A percentile compares a stretch with the other conserved stretches of the same genome.
These are phyloP conservation scores for Alosa sapidissima DNA, from an alignment of 2,797 vertebrate species.

Conservation along the genomic window DNA sequence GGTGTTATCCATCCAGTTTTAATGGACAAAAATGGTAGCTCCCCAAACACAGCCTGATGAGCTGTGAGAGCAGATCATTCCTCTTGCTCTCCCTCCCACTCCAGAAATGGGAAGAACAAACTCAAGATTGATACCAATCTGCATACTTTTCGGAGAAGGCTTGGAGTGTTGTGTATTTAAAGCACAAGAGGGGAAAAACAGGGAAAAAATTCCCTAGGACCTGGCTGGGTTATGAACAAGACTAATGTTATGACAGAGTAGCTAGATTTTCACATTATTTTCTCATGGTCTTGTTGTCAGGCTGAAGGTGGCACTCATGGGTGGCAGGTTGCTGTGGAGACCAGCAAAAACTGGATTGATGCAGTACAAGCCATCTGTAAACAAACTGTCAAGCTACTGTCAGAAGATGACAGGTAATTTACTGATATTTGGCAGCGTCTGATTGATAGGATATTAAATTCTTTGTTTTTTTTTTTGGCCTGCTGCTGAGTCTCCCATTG, in stretches of 20 bases:
- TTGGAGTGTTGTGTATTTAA: conserved; percentile 49
- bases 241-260: conserved; percentile 39
- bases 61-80: conserved; percentile 62
- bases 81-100: conserved; percentile 41
- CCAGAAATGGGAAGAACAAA: conserved; percentile 67
- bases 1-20: conserved; percentile 51
- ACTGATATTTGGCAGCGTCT: not conserved
- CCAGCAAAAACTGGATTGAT: not conserved
- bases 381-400: not conserved
- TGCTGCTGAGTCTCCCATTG: not conserved
- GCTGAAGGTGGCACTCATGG: not conserved
- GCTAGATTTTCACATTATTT: conserved; percentile 46
- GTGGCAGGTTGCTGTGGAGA: not conserved
- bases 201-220: conserved; percentile 27
- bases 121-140: conserved; percentile 61
- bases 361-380: not conserved
- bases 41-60: conserved; percentile 63
- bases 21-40: conserved; percentile 66
- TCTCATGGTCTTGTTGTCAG: not conserved
- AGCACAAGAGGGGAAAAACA: conserved; percentile 47
- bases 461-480: not conserved
- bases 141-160: conserved; percentile 62
- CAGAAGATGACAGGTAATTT: not conserved
- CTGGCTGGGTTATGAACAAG: conserved; percentile 34
- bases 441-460: not conserved